Base-by-base conservation (phyloP, 2,797 vertebrate species). In the Tangara arthus region DNA sequence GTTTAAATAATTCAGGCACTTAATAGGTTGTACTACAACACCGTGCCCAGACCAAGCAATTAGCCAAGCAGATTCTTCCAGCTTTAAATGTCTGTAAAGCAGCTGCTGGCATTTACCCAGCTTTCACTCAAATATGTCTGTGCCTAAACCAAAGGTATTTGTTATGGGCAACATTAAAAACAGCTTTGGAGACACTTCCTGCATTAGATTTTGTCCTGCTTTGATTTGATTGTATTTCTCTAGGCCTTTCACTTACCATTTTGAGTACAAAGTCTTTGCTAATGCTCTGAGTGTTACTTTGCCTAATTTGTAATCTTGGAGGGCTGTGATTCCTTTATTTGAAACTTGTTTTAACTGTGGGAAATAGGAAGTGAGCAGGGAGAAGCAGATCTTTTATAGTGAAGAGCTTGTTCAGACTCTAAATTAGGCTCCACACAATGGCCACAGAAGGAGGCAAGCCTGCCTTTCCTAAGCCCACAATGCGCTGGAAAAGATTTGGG, bases 321-420 rank as follows among this genome's bases (percentile, higher is more conserved):
- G 93, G 87, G 92, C 93, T 12, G 8, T 95, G 89, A 95, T 82
- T 95, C 95, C 89, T 97, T 97, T 97, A 96, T 97, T 94, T 94
- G 80, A 96, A 97, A 97, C 83, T 94, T 96, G 95, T 90, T 96
- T 96, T 95, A 96, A 97, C 96, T 98, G 97, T 98, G 98, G 97
- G 98, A 98, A 98, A 97, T 97, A 96, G 96, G 97, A 97, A 97
- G 95, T 96, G 94, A 97, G 93, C 75, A 49, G 89, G 93, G 94
- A 97, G 90, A 97, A 96, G 93, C 94, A 96, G 95, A 96, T 95
- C 96, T 96, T 97, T 96, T 97, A 93, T 95, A 91, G 89, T 6
- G 16, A 93, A 79, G 47, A 4, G 15, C 95, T 97, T 95, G 97
- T 96, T 96, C 82, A 6, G 97, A 97, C 97, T 98, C 19, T 96